Evolutionary conservation across 2,113 vertebrate species (phyloP), one percentile per base, ranked within the genome.

Genomic region (Semicossyphus pulcher): DNA sequence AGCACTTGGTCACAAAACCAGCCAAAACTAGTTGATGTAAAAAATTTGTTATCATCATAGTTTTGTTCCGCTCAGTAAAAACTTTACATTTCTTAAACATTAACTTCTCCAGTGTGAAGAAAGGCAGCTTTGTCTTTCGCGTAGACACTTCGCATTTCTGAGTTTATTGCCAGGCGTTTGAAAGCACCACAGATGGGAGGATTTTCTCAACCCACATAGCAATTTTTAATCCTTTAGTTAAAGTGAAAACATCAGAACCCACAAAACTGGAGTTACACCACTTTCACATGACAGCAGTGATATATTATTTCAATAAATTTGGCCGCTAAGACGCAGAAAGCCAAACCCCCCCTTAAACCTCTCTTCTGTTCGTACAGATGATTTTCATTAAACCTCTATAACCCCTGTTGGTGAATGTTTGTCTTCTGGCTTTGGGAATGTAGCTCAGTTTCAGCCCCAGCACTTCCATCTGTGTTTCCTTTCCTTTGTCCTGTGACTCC

Each of bases 401-500:
- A 79, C 63, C 78, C 70, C 69, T 54, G 39, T 54, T 66, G 78
- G 80, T 72, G 53, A 85, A 80, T 90, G 85, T 92, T 92, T 90
- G 64, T 90, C 76, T 89, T 91, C 32, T 62, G 51, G 78, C 72
- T 77, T 89, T 61, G 81, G 84, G 88, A 91, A 90, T 83, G 81
- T 72, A 64, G 77, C 83, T 89, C 82, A 78, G 78, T 89, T 88
- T 90, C 83, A 88, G 87, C 64, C 70, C 51, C 72, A 75, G 78
- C 66, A 80, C 83, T 84, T 91, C 86, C 91, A 92, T 89, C 87
- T 91, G 88, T 64, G 88, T 83, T 91, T 92, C 90, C 88, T 89
- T 86, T 88, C 66, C 75, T 91, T 92, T 91, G 88, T 91, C 88
- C 90, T 79, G 83, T 86, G 90, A 90, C 89, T 90, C 83, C 89